Conservation (phyloP, 2,113 vertebrate species). For the Cyphomyrus discorhynchus region DNA sequence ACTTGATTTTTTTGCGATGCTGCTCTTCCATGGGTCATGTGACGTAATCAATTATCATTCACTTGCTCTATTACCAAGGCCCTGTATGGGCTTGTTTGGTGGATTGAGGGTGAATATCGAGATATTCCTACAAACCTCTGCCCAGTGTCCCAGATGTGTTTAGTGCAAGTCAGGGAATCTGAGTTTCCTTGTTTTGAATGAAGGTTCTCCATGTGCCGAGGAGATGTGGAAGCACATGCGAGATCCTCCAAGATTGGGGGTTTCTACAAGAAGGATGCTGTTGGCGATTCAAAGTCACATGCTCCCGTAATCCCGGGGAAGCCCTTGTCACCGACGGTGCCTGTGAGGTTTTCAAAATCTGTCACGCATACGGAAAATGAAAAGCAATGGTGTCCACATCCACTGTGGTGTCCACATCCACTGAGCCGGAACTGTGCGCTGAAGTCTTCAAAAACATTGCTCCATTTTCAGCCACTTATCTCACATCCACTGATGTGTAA, state of each 20-base stretch:
- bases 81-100: not conserved
- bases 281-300: not conserved
- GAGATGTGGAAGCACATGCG: not conserved
- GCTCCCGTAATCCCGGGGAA: not conserved
- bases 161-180: not conserved
- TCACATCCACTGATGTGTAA: not conserved
- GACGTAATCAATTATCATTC: not conserved
- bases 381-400: not conserved
- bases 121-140: not conserved
- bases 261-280: not conserved
- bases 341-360: not conserved
- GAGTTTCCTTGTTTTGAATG: not conserved
- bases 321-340: too few relatives aligned
- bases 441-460: not conserved
- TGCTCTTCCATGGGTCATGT: not conserved
- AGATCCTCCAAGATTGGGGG: not conserved
- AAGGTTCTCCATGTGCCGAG: not conserved
- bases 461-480: not conserved
- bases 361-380: not conserved
- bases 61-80: not conserved
- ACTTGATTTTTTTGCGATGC: not conserved
- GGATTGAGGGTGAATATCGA: not conserved
- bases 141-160: not conserved
- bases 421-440: not conserved
- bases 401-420: not conserved